Evolutionary conservation across 2,113 vertebrate genomes (phyloP), one percentile per base, ranked within the genome.

Genomic region (Melanotaenia duboulayi): DNA sequence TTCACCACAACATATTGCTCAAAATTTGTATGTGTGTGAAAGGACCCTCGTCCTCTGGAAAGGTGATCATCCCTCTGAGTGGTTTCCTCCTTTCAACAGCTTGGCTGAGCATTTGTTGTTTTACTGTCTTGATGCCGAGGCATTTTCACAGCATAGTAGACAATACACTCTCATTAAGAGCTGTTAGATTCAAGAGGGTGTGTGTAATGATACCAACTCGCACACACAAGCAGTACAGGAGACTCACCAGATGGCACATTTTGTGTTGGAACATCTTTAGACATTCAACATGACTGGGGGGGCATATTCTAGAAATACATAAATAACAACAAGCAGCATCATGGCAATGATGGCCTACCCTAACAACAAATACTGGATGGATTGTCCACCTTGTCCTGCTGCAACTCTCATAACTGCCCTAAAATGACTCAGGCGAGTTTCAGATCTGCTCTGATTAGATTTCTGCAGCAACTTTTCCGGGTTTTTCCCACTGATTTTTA

Each of bases 101-200:
- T 83, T 75, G 56, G 71, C 65, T n/a, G 42, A 82, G 40, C 76
- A 65, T 84, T 87, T 78, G 78, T 67, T 85, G 77, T 83, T 81
- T 35, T 24, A 23, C 22, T 37, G 16, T 69, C 28, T 55, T 2
- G 14, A 50, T 80, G 61, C 78, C 65, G 67, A 73, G 24, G 56
- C 60, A 1, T 84, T 65, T 74, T 82, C 39, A 37, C 42, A 54
- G 57, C 44, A 17, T 28, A 37, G 63, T 22, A 50, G 76, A 63
- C 52, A 52, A 78, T 52, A 44, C 48, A 65, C 76, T 76, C 56
- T 60, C 42, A 68, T 60, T 42, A 56, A 55, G 57, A 72, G 74
- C 69, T 51, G 42, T 54, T 68, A 17, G 20, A 63, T 74, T 23
- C 5, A 39, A 44, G 55, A 68, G 40, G 49, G 35, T 73, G 71